Evolutionary conservation across 2,888 invertebrate genomes (phyloP), one percentile per base, ranked within the genome.

Genomic region (Apamea anceps): DNA sequence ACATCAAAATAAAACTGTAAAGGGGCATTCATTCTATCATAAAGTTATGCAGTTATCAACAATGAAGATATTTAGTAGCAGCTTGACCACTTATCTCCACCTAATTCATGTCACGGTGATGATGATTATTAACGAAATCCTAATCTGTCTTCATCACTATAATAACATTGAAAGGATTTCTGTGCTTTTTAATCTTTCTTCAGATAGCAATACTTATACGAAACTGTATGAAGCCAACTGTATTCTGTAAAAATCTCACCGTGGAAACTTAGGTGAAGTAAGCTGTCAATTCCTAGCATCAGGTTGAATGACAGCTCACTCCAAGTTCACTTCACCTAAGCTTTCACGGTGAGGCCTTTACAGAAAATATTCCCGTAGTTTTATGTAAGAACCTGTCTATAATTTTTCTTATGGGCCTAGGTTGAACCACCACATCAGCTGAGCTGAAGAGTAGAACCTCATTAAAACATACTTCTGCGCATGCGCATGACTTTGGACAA

Each of bases 101-200:
- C 13, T 32, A 63, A 65, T 83, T 75, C 57, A 60, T 57, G 66
- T 77, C 84, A 72, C 54, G 37, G 48, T 78, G 78, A 84, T 37
- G 60, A 45, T 37, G 6, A 13, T 66, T 18, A 57, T 63, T n/a
- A 48, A 54, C 28, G 7, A 48, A 48, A 81, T 73, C 37, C 25
- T 66, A 66, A 73, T 73, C 57, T 75, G 48, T 37, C 32, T 21
- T 28, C 15, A 37, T 28, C 12, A 37, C n/a, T 37, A 48, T 28
- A 15, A 28, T 32, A 25, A 15, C 15, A 79, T n/a, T 57, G 0
- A 62, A 70, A 80, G 28, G 51, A 70, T 80, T 80, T 42, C n/a
- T 45, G 21, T 54, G 10, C n/a, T 28, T 37, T 48, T 45, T 60
- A n/a, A 28, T 13, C 10, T 45, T 12, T 32, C 42, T 45, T 54